A percentile compares a stretch with the other conserved stretches of the same genome.
Evolutionary conservation across 2,797 vertebrate species (phyloP).

Genomic region (Etheostoma perlongum): DNA sequence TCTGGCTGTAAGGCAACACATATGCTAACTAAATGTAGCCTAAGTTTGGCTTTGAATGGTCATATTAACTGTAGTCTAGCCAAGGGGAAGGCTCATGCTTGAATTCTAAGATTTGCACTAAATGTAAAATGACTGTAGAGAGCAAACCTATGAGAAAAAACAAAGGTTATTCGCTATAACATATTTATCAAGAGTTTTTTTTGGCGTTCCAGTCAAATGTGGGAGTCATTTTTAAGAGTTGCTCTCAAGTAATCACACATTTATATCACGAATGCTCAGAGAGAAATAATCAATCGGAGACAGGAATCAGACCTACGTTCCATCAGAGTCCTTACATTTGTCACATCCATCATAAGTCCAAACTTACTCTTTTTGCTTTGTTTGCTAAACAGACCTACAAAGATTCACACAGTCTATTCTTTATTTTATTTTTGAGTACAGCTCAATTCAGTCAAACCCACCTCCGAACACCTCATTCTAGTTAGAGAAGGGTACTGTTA

Average conservation of each 20-base stretch:
- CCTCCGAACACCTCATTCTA: constrained; percentile 45
- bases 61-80: neutral
- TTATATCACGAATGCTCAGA: neutral
- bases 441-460: constrained; percentile 34
- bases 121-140: neutral
- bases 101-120: neutral
- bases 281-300: neutral
- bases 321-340: neutral
- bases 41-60: neutral
- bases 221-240: neutral
- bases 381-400: constrained; percentile 3
- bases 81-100: neutral
- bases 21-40: neutral
- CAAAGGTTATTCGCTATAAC: accelerated
- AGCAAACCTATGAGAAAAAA: neutral
- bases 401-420: neutral
- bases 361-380: neutral
- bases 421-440: constrained; percentile 16
- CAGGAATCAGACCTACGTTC: neutral
- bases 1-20: neutral
- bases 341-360: neutral
- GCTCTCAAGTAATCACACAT: neutral
- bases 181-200: neutral
- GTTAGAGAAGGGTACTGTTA: constrained; percentile 58
- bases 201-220: neutral